These are phyloP conservation scores for Xanthia icteritia DNA, from an alignment of 2,888 invertebrate species.

Conservation along the genomic window DNA sequence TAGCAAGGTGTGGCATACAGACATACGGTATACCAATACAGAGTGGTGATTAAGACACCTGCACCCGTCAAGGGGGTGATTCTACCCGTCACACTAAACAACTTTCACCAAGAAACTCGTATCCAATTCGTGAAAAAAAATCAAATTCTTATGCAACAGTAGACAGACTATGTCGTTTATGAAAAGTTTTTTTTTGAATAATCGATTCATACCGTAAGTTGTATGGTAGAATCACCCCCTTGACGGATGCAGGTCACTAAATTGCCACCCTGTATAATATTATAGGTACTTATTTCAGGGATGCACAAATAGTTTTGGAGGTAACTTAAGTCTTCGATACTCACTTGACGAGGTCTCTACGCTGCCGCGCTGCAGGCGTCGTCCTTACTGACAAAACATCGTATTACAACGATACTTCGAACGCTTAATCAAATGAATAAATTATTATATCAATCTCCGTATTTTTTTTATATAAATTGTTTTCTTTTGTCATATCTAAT, in stretches of 20 bases:
- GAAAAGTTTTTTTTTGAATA: no score
- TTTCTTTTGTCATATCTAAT: not conserved
- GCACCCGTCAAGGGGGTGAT: no score
- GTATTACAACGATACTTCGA: not conserved
- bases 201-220: no score
- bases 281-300: not conserved
- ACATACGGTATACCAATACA: not conserved
- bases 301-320: not conserved
- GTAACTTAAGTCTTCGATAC: not conserved
- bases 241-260: no score
- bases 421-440: not conserved
- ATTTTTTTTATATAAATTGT: not conserved
- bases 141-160: no score
- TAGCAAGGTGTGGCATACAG: not conserved
- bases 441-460: not conserved
- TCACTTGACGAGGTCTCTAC: not conserved
- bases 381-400: not conserved
- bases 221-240: no score
- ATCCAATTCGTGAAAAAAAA: no score
- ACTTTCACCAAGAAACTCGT: no score
- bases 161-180: no score
- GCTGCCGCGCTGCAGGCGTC: not conserved
- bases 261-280: no score
- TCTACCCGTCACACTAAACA: no score
- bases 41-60: no score